phyloP scores from a whole-genome alignment of 2,797 vertebrate species.

The Crocidura indochinensis region DNA sequence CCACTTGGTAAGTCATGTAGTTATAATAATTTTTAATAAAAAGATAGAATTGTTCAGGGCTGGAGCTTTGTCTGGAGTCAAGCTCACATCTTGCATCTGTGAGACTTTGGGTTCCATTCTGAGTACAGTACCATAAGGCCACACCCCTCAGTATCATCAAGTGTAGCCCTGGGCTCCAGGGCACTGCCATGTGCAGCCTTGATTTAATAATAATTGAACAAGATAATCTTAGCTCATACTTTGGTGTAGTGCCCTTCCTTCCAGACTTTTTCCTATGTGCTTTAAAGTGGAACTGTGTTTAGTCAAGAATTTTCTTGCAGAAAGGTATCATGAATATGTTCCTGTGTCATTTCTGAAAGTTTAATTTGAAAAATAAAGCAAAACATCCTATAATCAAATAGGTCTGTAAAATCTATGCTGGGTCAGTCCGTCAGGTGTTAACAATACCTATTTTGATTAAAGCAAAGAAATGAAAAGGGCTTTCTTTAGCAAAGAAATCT shows the following conservation, averaged over 20 bases:
- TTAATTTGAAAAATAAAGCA: slow-evolving; percentile 14
- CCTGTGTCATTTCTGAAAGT: slow-evolving; percentile 39
- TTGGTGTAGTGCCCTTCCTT: slow-evolving; percentile 12
- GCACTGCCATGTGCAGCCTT: no score
- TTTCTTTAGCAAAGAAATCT: not conserved
- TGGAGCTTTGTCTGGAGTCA: no score
- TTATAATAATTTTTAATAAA: slow-evolving; percentile 45
- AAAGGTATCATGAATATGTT: not conserved
- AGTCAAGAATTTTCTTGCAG: slow-evolving; percentile 1
- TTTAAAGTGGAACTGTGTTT: not conserved
- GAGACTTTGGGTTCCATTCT: no score
- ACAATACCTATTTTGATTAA: not conserved
- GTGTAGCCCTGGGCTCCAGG: no score
- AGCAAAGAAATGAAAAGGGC: not conserved
- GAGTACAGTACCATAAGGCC: no score
- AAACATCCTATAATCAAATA: not conserved
- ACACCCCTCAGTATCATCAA: no score
- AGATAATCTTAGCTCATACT: not conserved
- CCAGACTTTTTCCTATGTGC: not conserved
- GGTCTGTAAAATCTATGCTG: not conserved
- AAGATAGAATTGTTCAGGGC: not conserved
- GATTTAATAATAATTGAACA: not conserved
- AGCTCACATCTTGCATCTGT: no score
- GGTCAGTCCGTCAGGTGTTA: not conserved
- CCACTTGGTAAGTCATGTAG: no score